phyloP scores from a whole-genome alignment of 2,888 invertebrate genomes.

The Yponomeuta malinellus region DNA sequence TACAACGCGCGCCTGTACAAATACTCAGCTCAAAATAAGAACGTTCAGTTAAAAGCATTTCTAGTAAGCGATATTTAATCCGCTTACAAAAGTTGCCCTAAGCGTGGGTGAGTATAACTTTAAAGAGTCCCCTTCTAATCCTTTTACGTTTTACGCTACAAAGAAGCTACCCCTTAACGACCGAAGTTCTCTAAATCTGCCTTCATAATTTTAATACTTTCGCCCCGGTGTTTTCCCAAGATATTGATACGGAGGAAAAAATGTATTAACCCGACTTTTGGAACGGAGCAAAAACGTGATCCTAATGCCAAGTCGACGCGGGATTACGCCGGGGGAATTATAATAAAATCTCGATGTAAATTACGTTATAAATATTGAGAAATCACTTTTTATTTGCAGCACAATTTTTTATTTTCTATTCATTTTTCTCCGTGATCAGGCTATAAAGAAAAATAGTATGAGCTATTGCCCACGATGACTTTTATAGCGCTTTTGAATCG shows the following conservation, averaged over 20 bases:
- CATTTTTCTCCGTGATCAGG: not conserved
- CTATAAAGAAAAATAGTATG: too few species aligned
- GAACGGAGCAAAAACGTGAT: slow-evolving; percentile 32
- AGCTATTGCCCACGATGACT: too few species aligned
- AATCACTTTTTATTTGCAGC: not conserved
- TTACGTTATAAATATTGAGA: not conserved
- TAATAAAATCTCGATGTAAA: slow-evolving; percentile 8
- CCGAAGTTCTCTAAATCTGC: slow-evolving; percentile 25
- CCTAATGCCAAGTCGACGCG: slow-evolving; percentile 25
- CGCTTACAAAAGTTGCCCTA: not conserved
- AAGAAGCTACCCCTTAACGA: slow-evolving; percentile 14
- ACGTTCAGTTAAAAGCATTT: not conserved
- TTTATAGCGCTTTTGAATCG: too few species aligned
- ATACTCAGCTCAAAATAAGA: not conserved
- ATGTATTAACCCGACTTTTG: slow-evolving; percentile 28
- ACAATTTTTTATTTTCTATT: not conserved
- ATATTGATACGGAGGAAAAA: slow-evolving; percentile 37
- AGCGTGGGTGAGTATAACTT: not conserved
- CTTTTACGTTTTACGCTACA: not conserved
- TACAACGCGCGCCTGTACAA: too few species aligned
- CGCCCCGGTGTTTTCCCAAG: slow-evolving; percentile 24
- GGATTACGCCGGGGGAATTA: slow-evolving; percentile 11
- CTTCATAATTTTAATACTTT: slow-evolving; percentile 36
- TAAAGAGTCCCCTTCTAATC: not conserved
- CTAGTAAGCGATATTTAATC: not conserved